These are phyloP conservation scores for Julus scandinavius DNA, from an alignment of 2,888 invertebrate genomes.

Conservation along the genomic window DNA sequence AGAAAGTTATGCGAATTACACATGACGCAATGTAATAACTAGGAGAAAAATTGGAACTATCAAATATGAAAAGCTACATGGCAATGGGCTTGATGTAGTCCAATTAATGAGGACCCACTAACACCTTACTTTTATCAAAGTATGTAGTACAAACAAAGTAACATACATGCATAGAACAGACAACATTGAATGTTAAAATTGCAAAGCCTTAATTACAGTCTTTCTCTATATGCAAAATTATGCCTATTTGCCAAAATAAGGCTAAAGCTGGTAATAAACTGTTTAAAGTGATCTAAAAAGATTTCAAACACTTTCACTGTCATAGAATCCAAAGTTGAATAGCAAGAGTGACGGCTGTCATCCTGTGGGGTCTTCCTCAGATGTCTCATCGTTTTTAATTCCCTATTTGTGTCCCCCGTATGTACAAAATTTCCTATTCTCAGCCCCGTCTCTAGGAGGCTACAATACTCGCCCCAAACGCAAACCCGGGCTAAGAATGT, in stretches of 20 bases:
- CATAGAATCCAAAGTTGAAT: background rate
- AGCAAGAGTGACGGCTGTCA: constrained; percentile 14
- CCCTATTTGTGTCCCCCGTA: constrained; percentile 6
- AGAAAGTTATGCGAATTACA: too few species aligned
- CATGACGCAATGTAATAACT: too few species aligned
- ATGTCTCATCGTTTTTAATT: constrained; percentile 35
- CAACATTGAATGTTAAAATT: too few species aligned
- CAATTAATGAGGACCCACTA: too few species aligned
- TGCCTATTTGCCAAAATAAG: background rate
- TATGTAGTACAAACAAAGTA: too few species aligned
- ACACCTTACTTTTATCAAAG: too few species aligned
- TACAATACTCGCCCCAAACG: background rate
- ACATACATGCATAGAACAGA: too few species aligned
- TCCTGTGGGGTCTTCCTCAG: constrained; percentile 3
- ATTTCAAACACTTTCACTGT: background rate
- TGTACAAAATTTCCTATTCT: constrained; percentile 7
- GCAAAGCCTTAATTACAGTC: too few species aligned
- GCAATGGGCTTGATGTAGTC: too few species aligned
- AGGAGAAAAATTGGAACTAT: too few species aligned
- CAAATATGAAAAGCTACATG: too few species aligned
- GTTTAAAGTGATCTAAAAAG: background rate
- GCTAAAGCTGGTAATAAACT: background rate
- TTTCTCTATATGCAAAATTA: background rate
- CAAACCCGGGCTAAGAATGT: constrained; percentile 24
- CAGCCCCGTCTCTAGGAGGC: background rate